Evolutionary conservation across 1,140 invertebrate species (phyloP), one percentile per base, ranked within the genome.

Genomic region (Diprion similis): DNA sequence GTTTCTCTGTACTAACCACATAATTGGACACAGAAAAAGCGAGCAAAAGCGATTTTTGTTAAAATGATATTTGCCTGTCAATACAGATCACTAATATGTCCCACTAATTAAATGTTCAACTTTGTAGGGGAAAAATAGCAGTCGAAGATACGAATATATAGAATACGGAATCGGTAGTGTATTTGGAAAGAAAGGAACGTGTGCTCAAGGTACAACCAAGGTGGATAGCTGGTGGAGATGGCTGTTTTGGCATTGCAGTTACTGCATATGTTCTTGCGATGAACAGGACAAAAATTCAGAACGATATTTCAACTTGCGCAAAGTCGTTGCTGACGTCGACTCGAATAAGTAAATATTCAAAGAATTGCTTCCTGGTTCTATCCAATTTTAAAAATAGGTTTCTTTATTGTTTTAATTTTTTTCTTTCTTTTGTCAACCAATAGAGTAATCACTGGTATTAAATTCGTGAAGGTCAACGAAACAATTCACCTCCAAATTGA

Each of bases 221-320:
- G 93, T 95, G 10, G 94, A 97, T 80, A 95, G 94, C 75, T 96
- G 95, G 95, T 96, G 95, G 95, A 89, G 93, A 37, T 91, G 92
- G 90, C 80, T 95, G 0, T 92, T 96, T 75, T 95, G 92, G 90
- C 95, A 97, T 83, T 97, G 96, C 86, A 95, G 94, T 19, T 97
- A 96, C 82, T 97, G 96, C 83, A 92, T 97, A 80, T 97, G 96
- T 80, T 89, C 94, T 45, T 97, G 95, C 83, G 95, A 97, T 82
- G 95, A 96, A 82, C 87, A 91, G 73, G 91, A 91, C 45, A 71
- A 88, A 0, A 89, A 87, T 71, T 94, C 94, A 7, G 93, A 96
- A 81, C 90, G 95, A 75, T 95, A 93, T 84, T 93, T 97, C 84
- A 96, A 94, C 85, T 87, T 97, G 73, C 86, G 90, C 71, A 89